Conservation (phyloP, 2,797 vertebrate species). For the Rhinichthys osculus region DNA sequence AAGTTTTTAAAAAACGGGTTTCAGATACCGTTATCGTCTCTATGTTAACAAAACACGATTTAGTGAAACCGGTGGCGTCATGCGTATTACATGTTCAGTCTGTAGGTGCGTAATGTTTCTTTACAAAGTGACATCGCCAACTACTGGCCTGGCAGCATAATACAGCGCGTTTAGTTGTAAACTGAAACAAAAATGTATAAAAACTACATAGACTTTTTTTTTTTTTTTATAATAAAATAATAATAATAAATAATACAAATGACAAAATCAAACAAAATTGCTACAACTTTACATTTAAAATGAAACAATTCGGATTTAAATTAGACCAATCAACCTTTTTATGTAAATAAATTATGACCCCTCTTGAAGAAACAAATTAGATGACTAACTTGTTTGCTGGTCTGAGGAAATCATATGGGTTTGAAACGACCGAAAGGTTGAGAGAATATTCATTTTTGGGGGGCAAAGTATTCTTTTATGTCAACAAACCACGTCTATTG, state of each 20-base stretch:
- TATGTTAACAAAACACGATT: neutral
- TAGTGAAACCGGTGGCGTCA: neutral
- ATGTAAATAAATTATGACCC: too few species aligned
- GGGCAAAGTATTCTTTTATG: neutral
- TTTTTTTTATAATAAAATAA: too few species aligned
- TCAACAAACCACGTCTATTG: neutral
- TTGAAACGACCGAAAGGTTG: neutral
- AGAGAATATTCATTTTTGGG: neutral
- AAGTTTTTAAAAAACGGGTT: neutral
- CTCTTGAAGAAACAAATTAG: too few species aligned
- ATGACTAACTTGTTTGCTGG: too few species aligned
- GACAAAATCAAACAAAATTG: neutral
- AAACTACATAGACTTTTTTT: neutral
- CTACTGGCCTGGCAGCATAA: neutral
- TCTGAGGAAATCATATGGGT: neutral
- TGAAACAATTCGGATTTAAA: neutral
- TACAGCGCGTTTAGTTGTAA: too few species aligned
- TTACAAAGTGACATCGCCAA: neutral
- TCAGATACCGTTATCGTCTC: too few species aligned
- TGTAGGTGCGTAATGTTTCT: neutral
- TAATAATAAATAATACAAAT: neutral
- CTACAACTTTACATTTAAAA: neutral
- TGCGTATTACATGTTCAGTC: neutral
- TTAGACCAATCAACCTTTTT: too few species aligned
- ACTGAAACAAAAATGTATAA: too few species aligned